phyloP scores from a whole-genome alignment of 2,797 vertebrate species.

The Crax fasciolata region DNA sequence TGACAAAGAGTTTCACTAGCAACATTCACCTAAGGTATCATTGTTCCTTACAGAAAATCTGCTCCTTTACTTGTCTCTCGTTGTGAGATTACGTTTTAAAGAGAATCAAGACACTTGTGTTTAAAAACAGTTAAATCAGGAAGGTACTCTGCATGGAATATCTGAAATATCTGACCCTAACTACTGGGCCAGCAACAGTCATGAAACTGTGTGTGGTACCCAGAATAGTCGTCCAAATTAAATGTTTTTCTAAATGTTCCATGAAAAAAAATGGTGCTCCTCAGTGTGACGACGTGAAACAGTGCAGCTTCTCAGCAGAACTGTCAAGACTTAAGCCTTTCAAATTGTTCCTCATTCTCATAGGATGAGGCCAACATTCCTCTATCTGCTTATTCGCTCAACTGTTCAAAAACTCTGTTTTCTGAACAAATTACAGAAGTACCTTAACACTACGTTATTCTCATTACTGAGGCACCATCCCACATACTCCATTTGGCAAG shows the following conservation, averaged over 20 bases:
- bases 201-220: not conserved
- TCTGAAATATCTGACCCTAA: accelerated
- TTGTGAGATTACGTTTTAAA: accelerated
- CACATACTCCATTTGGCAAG: not conserved
- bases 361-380: not conserved
- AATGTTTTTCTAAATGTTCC: not conserved
- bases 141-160: not conserved
- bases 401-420: constrained; percentile 24
- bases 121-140: not conserved
- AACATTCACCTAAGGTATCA: not conserved
- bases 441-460: not conserved
- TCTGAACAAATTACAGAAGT: constrained; percentile 33
- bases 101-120: not conserved
- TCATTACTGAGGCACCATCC: constrained; percentile 10
- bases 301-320: not conserved
- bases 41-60: not conserved
- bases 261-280: not conserved
- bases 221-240: not conserved
- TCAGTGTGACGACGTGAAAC: constrained; percentile 19
- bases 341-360: not conserved
- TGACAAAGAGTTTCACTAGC: not conserved
- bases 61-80: accelerated
- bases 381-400: constrained; percentile 11
- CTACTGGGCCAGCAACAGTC: not conserved
- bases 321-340: not conserved